Evolutionary conservation across 2,888 invertebrate species (phyloP).

Genomic region (Tenthredo distinguenda): DNA sequence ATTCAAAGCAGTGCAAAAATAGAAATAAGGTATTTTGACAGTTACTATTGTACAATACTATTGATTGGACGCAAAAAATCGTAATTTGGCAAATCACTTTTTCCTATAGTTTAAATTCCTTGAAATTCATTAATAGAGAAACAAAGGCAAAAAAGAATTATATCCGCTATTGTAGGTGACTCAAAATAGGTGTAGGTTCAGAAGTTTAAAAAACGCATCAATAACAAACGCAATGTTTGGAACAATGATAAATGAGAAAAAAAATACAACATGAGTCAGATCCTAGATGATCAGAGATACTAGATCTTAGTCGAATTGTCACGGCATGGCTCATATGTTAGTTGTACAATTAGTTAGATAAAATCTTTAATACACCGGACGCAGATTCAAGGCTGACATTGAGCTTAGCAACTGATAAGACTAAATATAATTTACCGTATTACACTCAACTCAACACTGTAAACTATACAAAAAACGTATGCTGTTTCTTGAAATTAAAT

Average conservation of each 20-base stretch:
- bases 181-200: no score
- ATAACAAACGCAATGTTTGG: background rate
- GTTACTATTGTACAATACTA: no score
- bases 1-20: no score
- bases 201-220: background rate
- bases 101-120: no score
- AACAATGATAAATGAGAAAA: background rate
- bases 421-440: background rate
- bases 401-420: background rate
- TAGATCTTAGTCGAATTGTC: background rate
- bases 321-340: background rate
- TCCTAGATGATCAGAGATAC: background rate
- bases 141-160: no score
- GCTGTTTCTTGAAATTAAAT: background rate
- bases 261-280: background rate
- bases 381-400: conserved; percentile 5
- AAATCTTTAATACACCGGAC: conserved; percentile 6
- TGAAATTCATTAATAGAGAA: no score
- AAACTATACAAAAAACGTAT: background rate
- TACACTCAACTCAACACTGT: background rate
- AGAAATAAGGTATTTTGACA: no score
- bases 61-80: no score
- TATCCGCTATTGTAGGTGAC: no score
- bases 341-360: background rate
- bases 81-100: no score